phyloP scores from a whole-genome alignment of 2,113 vertebrate genomes.

The Thymallus thymallus region DNA sequence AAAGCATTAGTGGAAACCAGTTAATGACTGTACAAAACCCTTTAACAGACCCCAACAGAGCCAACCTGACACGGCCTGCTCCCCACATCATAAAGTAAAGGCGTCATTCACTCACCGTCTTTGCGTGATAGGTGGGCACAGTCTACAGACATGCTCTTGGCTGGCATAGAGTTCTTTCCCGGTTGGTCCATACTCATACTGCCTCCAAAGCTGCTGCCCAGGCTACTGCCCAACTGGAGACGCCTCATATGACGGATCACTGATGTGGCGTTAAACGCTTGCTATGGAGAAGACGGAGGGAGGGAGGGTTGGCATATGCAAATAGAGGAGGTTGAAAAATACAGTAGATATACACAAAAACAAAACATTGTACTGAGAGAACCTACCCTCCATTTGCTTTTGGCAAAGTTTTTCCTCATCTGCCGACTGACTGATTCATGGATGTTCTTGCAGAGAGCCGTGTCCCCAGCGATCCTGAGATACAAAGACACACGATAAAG shows the following conservation, averaged over 20 bases:
- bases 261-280: conserved; percentile 97
- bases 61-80: too few relatives aligned
- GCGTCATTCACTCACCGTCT: conserved; percentile 83
- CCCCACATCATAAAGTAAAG: not conserved
- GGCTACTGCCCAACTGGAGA: conserved; percentile 88
- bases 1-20: not conserved
- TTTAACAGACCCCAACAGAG: too few relatives aligned
- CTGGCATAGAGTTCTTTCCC: conserved; percentile 38
- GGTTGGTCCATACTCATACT: conserved; percentile 68
- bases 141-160: conserved; percentile 84
- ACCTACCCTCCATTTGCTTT: conserved; percentile 99
- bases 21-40: not conserved
- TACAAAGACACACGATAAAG: conserved; percentile 20
- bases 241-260: conserved; percentile 96
- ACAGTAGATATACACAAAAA: not conserved
- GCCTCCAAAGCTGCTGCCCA: conserved; percentile 75
- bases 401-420: conserved; percentile 98
- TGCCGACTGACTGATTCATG: conserved; percentile 97
- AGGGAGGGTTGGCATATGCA: not conserved
- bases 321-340: not conserved
- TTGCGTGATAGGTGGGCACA: conserved; percentile 73
- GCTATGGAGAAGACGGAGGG: conserved; percentile 69
- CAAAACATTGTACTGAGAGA: not conserved
- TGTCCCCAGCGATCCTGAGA: conserved; percentile 96
- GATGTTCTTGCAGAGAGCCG: conserved; percentile 95